Evolutionary conservation across 2,113 vertebrate species (phyloP).

Genomic region (Caloenas nicobarica): DNA sequence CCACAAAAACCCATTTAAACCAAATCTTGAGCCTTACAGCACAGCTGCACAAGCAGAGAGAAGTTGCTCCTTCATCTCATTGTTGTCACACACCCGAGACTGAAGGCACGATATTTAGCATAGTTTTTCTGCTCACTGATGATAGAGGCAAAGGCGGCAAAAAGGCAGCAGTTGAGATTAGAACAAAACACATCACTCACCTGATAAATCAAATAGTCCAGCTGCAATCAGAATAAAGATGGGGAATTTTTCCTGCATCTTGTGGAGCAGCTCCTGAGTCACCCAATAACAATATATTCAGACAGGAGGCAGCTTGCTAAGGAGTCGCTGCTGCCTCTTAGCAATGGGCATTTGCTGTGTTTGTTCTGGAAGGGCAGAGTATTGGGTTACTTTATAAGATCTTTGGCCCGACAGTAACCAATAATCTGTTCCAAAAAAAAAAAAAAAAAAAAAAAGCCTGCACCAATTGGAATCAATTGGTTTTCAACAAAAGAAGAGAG

Average conservation of each 20-base stretch:
- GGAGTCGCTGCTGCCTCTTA: neutral
- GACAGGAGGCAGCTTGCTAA: neutral
- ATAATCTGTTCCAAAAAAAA: neutral
- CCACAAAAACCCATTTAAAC: neutral
- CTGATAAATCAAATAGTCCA: neutral
- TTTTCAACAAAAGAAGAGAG: neutral
- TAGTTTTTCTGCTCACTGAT: neutral
- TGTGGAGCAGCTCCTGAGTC: neutral
- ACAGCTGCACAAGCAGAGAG: neutral
- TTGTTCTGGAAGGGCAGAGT: neutral
- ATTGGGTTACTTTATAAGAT: constrained; percentile 39
- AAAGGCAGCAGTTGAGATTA: neutral
- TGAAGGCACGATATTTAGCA: neutral
- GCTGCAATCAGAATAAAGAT: constrained; percentile 2
- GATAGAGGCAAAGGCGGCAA: neutral
- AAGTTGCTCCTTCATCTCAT: neutral
- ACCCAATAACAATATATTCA: rapidly evolving
- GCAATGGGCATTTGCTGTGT: neutral
- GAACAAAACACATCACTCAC: constrained; percentile 1
- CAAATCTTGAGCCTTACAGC: neutral
- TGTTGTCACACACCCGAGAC: neutral
- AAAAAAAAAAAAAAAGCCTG: neutral
- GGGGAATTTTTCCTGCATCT: constrained; percentile 7
- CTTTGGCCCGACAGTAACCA: neutral
- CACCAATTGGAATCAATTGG: neutral